Percentiles rank a stretch among this genome's conserved stretches.
Evolutionary conservation across 2,113 vertebrate genomes (phyloP).

Genomic region (Epinephelus cyanopodus): DNA sequence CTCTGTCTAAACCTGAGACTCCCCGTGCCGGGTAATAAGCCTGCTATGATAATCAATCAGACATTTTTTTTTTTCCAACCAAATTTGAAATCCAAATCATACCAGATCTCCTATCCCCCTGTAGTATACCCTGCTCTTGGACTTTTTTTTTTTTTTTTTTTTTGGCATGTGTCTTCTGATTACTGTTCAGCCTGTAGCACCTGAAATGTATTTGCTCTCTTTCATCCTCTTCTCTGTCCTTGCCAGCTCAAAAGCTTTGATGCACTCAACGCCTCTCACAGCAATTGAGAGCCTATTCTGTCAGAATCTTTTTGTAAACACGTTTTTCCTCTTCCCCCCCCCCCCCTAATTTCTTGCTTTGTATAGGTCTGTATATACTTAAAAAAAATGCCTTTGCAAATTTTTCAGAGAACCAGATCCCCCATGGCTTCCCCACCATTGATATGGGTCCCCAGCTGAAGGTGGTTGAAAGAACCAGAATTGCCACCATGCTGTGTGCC

Average conservation of each 20-base stretch:
- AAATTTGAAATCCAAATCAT: slow-evolving; percentile 50
- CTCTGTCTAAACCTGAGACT: slow-evolving; percentile 61
- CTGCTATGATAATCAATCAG: slow-evolving; percentile 68
- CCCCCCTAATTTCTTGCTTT: background rate
- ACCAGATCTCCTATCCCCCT: slow-evolving; percentile 21
- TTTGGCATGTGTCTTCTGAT: slow-evolving; percentile 15
- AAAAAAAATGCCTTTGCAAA: slow-evolving; percentile 16
- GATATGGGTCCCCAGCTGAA: slow-evolving; percentile 99
- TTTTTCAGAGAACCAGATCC: slow-evolving; percentile 93
- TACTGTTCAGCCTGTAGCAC: slow-evolving; percentile 43
- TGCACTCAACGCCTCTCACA: slow-evolving; percentile 36
- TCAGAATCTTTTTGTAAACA: slow-evolving; percentile 35
- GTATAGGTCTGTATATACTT: background rate
- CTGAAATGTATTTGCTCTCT: slow-evolving; percentile 47
- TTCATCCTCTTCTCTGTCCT: slow-evolving; percentile 51
- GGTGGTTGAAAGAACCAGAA: slow-evolving; percentile 96
- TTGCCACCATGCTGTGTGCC: slow-evolving; percentile 97
- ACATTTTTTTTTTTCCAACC: slow-evolving; percentile 24
- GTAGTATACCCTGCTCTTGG: background rate
- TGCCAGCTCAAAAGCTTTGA: slow-evolving; percentile 44
- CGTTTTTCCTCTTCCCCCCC: background rate
- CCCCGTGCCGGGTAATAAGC: slow-evolving; percentile 54
- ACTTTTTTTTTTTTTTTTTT: background rate
- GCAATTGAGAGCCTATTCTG: slow-evolving; percentile 28
- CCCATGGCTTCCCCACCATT: slow-evolving; percentile 94